These are phyloP conservation scores for Xenopus petersii DNA, from an alignment of 2,797 vertebrate species.

Conservation along the genomic window DNA sequence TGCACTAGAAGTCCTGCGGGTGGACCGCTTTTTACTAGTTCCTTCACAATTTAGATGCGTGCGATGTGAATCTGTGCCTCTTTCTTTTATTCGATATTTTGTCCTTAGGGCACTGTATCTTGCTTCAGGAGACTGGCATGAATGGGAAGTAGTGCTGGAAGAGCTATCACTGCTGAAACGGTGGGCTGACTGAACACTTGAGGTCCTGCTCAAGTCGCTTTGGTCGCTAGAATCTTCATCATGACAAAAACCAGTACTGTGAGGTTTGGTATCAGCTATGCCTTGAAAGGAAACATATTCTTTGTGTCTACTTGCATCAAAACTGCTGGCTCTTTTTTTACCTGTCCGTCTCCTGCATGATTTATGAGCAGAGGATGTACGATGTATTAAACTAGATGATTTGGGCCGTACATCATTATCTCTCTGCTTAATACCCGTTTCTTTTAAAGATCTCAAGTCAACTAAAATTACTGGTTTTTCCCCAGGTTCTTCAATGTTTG, in stretches of 20 bases:
- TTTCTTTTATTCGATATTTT: slow-evolving; percentile 67
- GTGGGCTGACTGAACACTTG: slow-evolving; percentile 87
- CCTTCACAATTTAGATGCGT: slow-evolving; percentile 66
- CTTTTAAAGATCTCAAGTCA: slow-evolving; percentile 64
- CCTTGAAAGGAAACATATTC: slow-evolving; percentile 84
- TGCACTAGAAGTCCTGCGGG: slow-evolving; percentile 83
- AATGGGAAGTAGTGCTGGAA: slow-evolving; percentile 87
- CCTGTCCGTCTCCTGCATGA: slow-evolving; percentile 78
- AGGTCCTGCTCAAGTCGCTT: slow-evolving; percentile 92
- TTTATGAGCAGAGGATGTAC: slow-evolving; percentile 79
- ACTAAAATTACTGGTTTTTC: slow-evolving; percentile 59
- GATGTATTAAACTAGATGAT: slow-evolving; percentile 78
- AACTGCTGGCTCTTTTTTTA: slow-evolving; percentile 96
- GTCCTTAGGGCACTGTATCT: slow-evolving; percentile 78
- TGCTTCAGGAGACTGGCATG: slow-evolving; percentile 87
- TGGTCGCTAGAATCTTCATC: slow-evolving; percentile 95
- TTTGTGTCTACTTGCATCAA: slow-evolving; percentile 88
- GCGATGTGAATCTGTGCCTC: slow-evolving; percentile 66
- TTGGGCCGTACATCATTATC: slow-evolving; percentile 75
- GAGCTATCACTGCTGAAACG: slow-evolving; percentile 92
- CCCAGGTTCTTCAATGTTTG: slow-evolving; percentile 60
- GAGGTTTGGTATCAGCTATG: slow-evolving; percentile 80
- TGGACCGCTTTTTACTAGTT: slow-evolving; percentile 75
- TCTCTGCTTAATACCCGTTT: slow-evolving; percentile 66
- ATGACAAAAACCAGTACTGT: slow-evolving; percentile 81